phyloP scores from a whole-genome alignment of 2,888 invertebrate species.

The Tipula vernalis region DNA sequence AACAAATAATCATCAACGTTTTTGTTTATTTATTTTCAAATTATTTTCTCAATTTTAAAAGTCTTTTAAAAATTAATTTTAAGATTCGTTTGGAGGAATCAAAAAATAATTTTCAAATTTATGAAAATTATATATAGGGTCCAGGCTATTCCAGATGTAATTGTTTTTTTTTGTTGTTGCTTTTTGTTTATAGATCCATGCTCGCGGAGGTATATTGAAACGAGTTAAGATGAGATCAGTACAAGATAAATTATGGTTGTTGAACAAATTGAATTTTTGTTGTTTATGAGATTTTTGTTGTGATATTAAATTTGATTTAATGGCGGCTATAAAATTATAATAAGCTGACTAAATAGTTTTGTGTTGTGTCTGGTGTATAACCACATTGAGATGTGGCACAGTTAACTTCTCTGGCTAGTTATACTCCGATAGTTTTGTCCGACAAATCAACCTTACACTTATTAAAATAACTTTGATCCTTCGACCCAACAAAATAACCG shows the following conservation, averaged over 20 bases:
- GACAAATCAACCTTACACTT: no score
- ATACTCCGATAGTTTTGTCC: no score
- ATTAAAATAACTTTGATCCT: no score
- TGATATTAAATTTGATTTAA: background rate
- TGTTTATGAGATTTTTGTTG: background rate
- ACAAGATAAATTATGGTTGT: background rate
- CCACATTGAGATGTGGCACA: no score
- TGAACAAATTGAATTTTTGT: background rate
- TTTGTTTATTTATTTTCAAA: conserved; percentile 4
- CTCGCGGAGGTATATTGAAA: background rate
- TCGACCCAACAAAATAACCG: no score
- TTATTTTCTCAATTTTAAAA: background rate
- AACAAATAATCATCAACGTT: background rate
- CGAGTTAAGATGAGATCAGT: background rate
- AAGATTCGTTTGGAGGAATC: background rate
- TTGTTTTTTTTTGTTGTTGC: background rate
- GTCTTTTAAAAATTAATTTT: background rate
- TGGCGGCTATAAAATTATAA: background rate
- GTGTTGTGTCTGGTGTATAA: no score
- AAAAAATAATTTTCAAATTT: background rate
- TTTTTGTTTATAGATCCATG: background rate
- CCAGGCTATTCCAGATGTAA: background rate
- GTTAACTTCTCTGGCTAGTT: no score
- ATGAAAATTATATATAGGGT: background rate
- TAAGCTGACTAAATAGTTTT: background rate